Evolutionary conservation across 2,113 vertebrate genomes (phyloP), one percentile per base, ranked within the genome.

Genomic region (Andinoacara biseriatus): DNA sequence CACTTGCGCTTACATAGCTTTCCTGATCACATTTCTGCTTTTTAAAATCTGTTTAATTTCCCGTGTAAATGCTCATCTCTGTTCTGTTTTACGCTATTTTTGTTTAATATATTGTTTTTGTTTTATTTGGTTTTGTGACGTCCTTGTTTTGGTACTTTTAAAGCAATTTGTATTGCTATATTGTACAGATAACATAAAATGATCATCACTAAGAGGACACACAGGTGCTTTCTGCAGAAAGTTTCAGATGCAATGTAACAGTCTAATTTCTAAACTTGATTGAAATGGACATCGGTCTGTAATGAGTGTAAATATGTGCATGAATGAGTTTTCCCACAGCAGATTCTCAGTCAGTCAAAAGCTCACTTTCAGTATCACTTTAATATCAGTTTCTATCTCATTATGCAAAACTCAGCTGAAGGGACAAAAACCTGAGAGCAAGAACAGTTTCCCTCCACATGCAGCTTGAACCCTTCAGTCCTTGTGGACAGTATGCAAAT

Each of bases 401-500:
- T 58, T 67, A 75, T 82, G 40, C 76, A 83, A 79, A 86, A 76
- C 10, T 65, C 14, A 74, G 17, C 14, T 31, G 49, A 54, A 76
- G 58, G 35, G 56, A 58, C 46, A 33, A 38, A 76, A 22, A 40
- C 57, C 61, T 3, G 43, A n/a, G 40, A 60, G 67, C 67, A 72
- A 63, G 29, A 22, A 54, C 9, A 22, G 15, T 22, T 29, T 35
- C 18, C n/a, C 17, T 38, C 58, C 63, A 40, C 14, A 18, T 24
- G 26, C 57, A 67, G 8, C 29, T 2, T 5, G 43, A 58, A 72
- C 20, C 58, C 24, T 75, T 3, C n/a, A 79, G 49, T 52, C 65
- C 52, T 76, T 82, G 58, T 11, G 59, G 29, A 40, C 20, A 29
- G 18, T 14, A 84, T 84, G 76, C 82, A 85, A 85, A 75, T 10